Conservation (phyloP, 2,113 vertebrate genomes). For the Serinus canaria region DNA sequence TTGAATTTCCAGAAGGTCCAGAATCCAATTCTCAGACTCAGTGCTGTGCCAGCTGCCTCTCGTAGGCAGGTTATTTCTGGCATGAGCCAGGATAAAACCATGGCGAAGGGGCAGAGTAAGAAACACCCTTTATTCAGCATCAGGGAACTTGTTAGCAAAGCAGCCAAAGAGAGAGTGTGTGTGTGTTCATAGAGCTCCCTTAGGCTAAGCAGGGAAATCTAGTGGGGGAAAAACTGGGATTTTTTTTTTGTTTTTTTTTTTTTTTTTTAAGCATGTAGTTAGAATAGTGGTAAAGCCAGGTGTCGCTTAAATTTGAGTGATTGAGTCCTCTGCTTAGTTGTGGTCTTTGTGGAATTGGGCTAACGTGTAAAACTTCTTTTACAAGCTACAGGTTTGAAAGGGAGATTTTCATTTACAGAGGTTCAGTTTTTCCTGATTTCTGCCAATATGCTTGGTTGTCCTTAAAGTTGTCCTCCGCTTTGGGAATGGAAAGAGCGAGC, state of each 20-base stretch:
- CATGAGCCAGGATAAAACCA: neutral
- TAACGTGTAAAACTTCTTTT: neutral
- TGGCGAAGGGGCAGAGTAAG: neutral
- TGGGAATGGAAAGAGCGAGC: neutral
- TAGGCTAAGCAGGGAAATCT: neutral
- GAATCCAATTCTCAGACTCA: fast-evolving
- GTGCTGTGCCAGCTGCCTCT: neutral
- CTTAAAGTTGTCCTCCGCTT: neutral
- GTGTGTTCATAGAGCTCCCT: neutral
- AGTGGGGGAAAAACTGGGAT: neutral
- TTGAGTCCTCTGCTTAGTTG: neutral
- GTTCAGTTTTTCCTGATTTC: neutral
- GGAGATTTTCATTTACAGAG: neutral
- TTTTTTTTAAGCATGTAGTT: neutral
- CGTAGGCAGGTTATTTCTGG: neutral
- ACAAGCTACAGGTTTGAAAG: neutral
- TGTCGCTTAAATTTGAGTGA: neutral
- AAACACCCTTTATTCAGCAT: fast-evolving
- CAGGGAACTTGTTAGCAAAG: neutral
- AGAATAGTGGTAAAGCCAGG: neutral
- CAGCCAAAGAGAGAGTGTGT: neutral
- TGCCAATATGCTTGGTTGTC: neutral
- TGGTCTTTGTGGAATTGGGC: neutral
- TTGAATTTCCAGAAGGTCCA: neutral
- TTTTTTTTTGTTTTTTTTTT: neutral